Base-by-base conservation (phyloP, 2,113 vertebrate species). In the Ceyx margarethae region DNA sequence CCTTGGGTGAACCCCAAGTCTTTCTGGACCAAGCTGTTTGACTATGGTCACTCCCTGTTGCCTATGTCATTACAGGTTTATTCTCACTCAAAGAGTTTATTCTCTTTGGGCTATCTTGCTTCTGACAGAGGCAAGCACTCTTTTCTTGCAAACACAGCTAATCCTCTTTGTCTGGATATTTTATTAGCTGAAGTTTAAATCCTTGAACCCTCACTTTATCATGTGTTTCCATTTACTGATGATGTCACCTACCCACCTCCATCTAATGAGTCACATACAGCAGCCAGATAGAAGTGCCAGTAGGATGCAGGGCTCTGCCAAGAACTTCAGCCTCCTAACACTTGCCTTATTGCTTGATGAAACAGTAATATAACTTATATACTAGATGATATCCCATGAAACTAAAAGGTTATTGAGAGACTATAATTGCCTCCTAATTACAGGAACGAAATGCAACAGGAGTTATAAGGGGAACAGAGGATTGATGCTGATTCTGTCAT, bases 111-210 rank as follows among this genome's bases (percentile, higher is more conserved):
- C 57, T 87, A 31, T 75, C 33, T 66, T 50, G 23, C 66, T 93
- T 83, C 94, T 94, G 69, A 94, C 54, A 93, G 84, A 96, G 88
- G 87, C 90, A 85, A 93, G 81, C 22, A 42, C n/a, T 74, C 35
- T 67, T 23, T 62, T 57, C 60, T 71, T 95, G 83, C 80, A 93
- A 89, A 76, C 68, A 86, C 57, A 82, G 71, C 57, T 89, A 92
- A 95, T 91, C 81, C 78, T 60, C 45, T 58, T 71, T 72, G 95
- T 96, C 95, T 97, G 94, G 95, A 80, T 91, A 84, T 88, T 93
- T 96, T 90, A 91, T 94, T 90, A 93, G 56, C 79, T 83, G 65
- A 76, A 85, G 33, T 23, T 81, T 78, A 93, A 92, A 82, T 56
- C 87, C 92, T 73, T 85, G 64, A 91, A 90, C 51, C 51, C 69